Evolutionary conservation across 2,797 vertebrate genomes (phyloP), one percentile per base, ranked within the genome.

Genomic region (Scomberomorus guttatus): DNA sequence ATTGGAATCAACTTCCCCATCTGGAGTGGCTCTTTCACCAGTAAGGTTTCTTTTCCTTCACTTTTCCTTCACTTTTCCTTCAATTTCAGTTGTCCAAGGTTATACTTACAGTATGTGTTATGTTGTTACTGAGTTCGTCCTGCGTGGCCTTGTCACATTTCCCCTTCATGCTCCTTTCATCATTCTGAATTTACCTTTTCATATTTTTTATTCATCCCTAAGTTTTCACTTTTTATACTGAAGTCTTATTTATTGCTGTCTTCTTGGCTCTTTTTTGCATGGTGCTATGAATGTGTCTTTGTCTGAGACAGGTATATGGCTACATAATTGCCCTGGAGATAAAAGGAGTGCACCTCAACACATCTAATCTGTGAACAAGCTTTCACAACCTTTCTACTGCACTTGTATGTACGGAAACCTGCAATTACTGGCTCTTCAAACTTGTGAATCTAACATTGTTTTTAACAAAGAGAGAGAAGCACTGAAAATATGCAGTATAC

Each of bases 251-350:
- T 42, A 52, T 56, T 69, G 39, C 32, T 80, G 67, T 59, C 56
- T 75, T 78, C 51, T 20, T 48, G 27, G 27, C 63, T 75, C 46
- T 17, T 69, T 17, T 60, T 74, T 73, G 55, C 51, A 6, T 25
- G 9, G 12, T 39, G 44, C n/a, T 15, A 18, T 69, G 20, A 54
- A 22, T 56, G 6, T 22, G 37, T 60, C 24, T 59, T 57, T 27
- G 42, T 52, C 32, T 12, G 46, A 66, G 37, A 42, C 22, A 59
- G 65, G 18, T 59, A n/a, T 58, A 10, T 29, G 22, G 46, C 59
- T 32, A 42, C 34, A 62, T 55, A 60, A 65, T 20, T 46, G 55
- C 67, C 72, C 56, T 46, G 32, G 39, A 79, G 52, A 79, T 83
- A 62, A 81, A 61, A 24, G 46, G 20, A 29, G 8, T 56, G 56